Evolutionary conservation across 2,113 vertebrate genomes (phyloP), one percentile per base, ranked within the genome.

Genomic region (Rhodinocichla rosea): DNA sequence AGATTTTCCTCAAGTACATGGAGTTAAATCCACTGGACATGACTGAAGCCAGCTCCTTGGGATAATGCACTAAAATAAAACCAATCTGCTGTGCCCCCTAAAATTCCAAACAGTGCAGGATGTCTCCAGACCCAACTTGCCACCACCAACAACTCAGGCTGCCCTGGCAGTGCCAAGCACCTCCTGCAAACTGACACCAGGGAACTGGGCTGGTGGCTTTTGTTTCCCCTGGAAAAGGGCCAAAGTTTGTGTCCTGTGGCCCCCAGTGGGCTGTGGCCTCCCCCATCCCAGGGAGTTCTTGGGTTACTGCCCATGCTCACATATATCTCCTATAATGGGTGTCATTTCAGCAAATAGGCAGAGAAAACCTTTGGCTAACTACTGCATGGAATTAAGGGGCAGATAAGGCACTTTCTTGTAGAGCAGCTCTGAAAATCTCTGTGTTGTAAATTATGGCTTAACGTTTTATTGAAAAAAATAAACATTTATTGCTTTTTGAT

Each of bases 401-500:
- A 53, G 53, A 45, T 45, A 55, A 87, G 32, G 47, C 60, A 64
- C 35, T 78, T 87, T 19, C 23, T 86, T 39, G 27, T 35, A 81
- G 64, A 89, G 39, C 15, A 59, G 27, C 45, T 77, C 20, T 52
- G 59, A 78, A 89, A 28, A 63, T 44, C 28, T 73, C 4, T 67
- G 53, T 65, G 30, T 49, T 52, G 28, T 79, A 64, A 94, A 75
- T 68, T 45, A 79, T 24, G 49, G 20, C 52, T 70, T 63, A 70
- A 44, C 0, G 0, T 75, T 91, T 63, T 49, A 33, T 24, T 84
- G 73, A 60, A 85, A 75, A 57, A 89, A 95, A 40, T 52, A 68
- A 78, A 11, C 40, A 91, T 92, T 64, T 75, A 75, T 32, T 56
- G 69, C 15, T 89, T 89, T 90, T 94, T 81, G 63, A 50, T 80